Evolutionary conservation across 1,140 invertebrate species (phyloP).

Genomic region (Zaprionus ghesquierei): DNA sequence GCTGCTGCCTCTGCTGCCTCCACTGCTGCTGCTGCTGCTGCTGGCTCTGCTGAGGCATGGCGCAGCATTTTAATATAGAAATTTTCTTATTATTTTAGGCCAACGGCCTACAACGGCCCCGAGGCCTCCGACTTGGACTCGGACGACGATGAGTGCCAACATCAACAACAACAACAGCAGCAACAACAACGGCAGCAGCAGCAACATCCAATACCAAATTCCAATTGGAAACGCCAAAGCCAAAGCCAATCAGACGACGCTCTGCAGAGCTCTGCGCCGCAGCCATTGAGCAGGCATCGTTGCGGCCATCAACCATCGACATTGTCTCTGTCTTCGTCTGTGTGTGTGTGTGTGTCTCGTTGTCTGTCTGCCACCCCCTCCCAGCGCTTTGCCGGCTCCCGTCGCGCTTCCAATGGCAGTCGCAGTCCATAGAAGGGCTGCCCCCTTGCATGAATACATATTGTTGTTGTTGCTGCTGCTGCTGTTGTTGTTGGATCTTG

Average conservation of each 20-base stretch:
- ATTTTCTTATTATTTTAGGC: constrained; percentile 81
- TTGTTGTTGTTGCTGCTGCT: not conserved
- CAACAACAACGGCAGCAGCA: not conserved
- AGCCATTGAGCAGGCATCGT: constrained; percentile 35
- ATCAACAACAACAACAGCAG: constrained; percentile 7
- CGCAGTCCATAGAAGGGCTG: constrained; percentile 42
- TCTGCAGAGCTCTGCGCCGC: constrained; percentile 11
- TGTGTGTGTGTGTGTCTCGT: not conserved
- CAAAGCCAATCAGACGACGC: constrained; percentile 38
- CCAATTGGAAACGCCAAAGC: constrained; percentile 29
- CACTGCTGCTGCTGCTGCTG: constrained; percentile 19
- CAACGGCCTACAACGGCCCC: constrained; percentile 79
- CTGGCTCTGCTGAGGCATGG: constrained; percentile 57
- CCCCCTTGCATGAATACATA: constrained; percentile 35
- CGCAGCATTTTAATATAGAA: constrained; percentile 80
- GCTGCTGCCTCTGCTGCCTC: constrained; percentile 2
- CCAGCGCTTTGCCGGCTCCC: not conserved
- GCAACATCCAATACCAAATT: constrained; percentile 62
- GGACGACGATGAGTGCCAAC: constrained; percentile 21
- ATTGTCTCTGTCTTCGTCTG: not conserved
- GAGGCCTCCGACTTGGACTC: constrained; percentile 19
- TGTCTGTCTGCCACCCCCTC: not conserved
- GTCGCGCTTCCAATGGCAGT: constrained; percentile 17
- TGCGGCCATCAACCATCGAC: constrained; percentile 21
- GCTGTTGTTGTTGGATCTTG: constrained; percentile 36